Base-by-base conservation (phyloP, 2,113 vertebrate genomes). In the Labeo rohita region DNA sequence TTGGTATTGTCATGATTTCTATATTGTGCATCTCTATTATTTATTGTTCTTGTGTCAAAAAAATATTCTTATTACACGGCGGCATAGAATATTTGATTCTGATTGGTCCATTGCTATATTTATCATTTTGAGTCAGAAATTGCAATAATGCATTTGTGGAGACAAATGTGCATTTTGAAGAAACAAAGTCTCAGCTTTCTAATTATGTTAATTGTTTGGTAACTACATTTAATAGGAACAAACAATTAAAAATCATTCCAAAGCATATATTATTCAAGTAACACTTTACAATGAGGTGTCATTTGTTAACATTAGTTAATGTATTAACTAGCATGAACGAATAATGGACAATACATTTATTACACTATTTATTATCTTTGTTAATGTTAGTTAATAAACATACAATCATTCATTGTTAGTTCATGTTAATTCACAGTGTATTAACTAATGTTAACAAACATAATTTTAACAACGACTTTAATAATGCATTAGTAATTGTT, bases 21-120 rank as follows among this genome's bases (percentile, higher is more conserved):
- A 12, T 82, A 82, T 70, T 36, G 47, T 82, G 80, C 63, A 70
- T 68, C 61, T 47, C 47, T 70, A 18, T 52, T 70, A n/a, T 81
- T 47, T 28, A 16, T 76, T 52, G 39, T n/a, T 65, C 56, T 15
- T 50, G 0, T 8, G 13, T 81, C n/a, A 66, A 49, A 47, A 49
- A 34, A 49, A 5, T 16, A 49, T 80, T 16, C n/a, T 47, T 80
- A 61, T 80, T 45, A 72, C 18, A 21, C 39, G 3, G 39, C 68
- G 4, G 8, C 21, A 16, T 72, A 16, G 2, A 66, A 52, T 52
- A 34, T 23, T 82, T 82, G 7, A 66, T 50, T 68, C n/a, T 66
- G 43, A 66, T 39, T 36, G 61, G 23, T 18, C 43, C 23, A 47
- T 66, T 0, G 3, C n/a, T 59, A 7, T 5, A 18, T 21, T 7